Percentiles rank a stretch among this genome's conserved stretches.
Conservation (phyloP, 2,113 vertebrate species). For the Hypanus sabinus region DNA sequence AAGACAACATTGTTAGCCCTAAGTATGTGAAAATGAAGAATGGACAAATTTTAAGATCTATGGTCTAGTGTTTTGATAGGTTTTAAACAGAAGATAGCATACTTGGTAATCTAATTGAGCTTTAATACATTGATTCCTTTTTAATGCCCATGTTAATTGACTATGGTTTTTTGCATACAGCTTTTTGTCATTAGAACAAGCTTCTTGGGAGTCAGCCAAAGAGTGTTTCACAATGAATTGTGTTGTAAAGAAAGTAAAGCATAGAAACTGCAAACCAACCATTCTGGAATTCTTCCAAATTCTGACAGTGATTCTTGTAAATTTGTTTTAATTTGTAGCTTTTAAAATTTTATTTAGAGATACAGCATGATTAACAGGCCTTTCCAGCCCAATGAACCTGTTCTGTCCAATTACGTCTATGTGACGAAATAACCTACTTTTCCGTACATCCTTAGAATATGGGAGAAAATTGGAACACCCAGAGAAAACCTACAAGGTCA, state of each 20-base stretch:
- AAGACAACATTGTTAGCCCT: background rate
- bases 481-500: no score
- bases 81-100: background rate
- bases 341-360: no score
- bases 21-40: background rate
- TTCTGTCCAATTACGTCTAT: no score
- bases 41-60: background rate
- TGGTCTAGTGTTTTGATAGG: background rate
- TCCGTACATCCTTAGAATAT: no score
- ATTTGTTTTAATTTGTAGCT: background rate
- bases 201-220: background rate
- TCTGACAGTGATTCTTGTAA: background rate
- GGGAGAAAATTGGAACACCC: no score
- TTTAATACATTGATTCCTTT: background rate
- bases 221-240: background rate
- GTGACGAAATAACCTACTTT: no score
- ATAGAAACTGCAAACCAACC: background rate
- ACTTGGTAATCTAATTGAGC: background rate
- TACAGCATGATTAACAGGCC: no score
- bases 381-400: no score
- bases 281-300: background rate
- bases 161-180: background rate
- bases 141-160: slow-evolving; percentile 12
- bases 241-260: background rate
- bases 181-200: background rate